Conservation (phyloP, 2,888 invertebrate species). For the Hirtodrosophila confusa region DNA sequence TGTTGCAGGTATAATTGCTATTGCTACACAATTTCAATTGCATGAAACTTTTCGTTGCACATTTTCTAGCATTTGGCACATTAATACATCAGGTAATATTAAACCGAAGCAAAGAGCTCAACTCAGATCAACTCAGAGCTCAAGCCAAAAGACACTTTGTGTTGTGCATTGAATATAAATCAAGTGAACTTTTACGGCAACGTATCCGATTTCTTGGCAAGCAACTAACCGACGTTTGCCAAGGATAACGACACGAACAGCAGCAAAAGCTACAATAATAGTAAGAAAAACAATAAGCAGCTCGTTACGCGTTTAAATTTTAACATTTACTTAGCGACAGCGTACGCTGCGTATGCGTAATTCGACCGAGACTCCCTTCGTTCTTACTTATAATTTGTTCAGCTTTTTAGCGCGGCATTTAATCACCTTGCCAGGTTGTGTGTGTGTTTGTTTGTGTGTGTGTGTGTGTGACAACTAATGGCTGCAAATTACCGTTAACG, state of each 20-base stretch:
- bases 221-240: constrained; percentile 42
- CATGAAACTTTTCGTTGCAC: constrained; percentile 8
- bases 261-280: constrained; percentile 1
- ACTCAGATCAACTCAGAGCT: constrained; percentile 24
- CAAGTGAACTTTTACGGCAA: constrained; percentile 58
- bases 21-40: constrained; percentile 7
- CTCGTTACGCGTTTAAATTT: constrained; percentile 57
- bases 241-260: constrained; percentile 35
- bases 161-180: constrained; percentile 72
- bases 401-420: constrained; percentile 52
- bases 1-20: background rate
- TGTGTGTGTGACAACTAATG: constrained; percentile 63
- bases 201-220: constrained; percentile 65
- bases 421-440: constrained; percentile 51
- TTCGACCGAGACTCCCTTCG: constrained; percentile 20
- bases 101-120: constrained; percentile 35
- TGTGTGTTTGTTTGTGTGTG: constrained; percentile 21
- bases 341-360: constrained; percentile 74
- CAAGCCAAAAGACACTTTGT: constrained; percentile 50
- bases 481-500: constrained; percentile 77
- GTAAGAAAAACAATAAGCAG: constrained; percentile 51
- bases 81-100: constrained; percentile 55
- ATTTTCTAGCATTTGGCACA: constrained; percentile 13
- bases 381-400: constrained; percentile 44
- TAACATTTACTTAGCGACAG: constrained; percentile 30